phyloP scores from a whole-genome alignment of 2,888 invertebrate genomes.

The Cylloceria caligata region DNA sequence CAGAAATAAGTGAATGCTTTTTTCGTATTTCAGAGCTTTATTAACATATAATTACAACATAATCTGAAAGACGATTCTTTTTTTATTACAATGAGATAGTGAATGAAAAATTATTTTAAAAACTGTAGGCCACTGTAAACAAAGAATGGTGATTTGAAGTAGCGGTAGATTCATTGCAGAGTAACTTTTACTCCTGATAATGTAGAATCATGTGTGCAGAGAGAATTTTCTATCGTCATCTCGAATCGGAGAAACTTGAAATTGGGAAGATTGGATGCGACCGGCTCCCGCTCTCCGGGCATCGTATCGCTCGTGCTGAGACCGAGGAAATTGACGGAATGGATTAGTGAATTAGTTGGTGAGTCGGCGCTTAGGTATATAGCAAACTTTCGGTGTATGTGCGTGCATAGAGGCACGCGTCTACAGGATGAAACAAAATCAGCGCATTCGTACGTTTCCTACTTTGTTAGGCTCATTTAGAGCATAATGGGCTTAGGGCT shows the following conservation, averaged over 20 bases:
- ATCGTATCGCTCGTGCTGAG: slow-evolving; percentile 26
- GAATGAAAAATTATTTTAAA: background rate
- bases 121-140: background rate
- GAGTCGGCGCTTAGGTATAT: slow-evolving; percentile 49
- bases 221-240: slow-evolving; percentile 33
- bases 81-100: too few species aligned
- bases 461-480: too few species aligned
- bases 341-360: slow-evolving; percentile 63
- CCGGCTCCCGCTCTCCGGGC: slow-evolving; percentile 4
- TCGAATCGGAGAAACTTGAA: slow-evolving; percentile 45
- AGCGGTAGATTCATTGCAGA: background rate
- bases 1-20: too few species aligned
- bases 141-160: slow-evolving; percentile 2
- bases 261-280: slow-evolving; percentile 59
- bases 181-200: background rate
- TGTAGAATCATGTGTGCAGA: background rate
- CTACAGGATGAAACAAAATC: slow-evolving; percentile 53
- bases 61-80: too few species aligned
- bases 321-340: slow-evolving; percentile 61
- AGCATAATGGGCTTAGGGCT: too few species aligned
- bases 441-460: background rate
- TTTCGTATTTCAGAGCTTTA: too few species aligned
- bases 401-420: too few species aligned
- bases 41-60: too few species aligned
- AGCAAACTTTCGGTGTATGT: background rate